Evolutionary conservation across 2,113 vertebrate genomes (phyloP).

Genomic region (Pteronura brasiliensis): DNA sequence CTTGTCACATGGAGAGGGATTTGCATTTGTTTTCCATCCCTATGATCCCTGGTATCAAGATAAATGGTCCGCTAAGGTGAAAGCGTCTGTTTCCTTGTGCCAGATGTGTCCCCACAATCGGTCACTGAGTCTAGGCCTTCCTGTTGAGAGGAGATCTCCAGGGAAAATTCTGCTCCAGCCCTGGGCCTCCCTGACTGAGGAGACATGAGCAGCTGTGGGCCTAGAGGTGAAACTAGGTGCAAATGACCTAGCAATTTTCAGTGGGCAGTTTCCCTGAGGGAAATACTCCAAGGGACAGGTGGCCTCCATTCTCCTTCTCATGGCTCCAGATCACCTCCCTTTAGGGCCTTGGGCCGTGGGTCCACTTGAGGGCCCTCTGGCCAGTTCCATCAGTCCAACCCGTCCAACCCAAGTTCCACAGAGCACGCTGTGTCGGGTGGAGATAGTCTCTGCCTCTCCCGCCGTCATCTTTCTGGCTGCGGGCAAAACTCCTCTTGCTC

Average conservation of each 20-base stretch:
- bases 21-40: neutral
- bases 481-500: neutral
- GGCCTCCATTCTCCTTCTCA: neutral
- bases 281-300: neutral
- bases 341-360: neutral
- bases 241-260: neutral
- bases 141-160: neutral
- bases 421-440: accelerated
- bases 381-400: neutral
- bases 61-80: neutral
- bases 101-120: neutral
- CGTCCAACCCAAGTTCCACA: neutral
- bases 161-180: neutral
- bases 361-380: neutral
- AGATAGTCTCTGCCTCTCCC: neutral
- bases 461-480: neutral
- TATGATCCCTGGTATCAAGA: neutral
- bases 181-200: neutral
- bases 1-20: neutral
- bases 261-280: neutral
- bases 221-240: neutral
- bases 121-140: neutral
- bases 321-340: neutral
- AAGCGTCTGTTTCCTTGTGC: neutral
- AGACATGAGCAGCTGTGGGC: neutral